These are phyloP conservation scores for Aeoliscus strigatus DNA, from an alignment of 2,797 vertebrate species.

Conservation along the genomic window DNA sequence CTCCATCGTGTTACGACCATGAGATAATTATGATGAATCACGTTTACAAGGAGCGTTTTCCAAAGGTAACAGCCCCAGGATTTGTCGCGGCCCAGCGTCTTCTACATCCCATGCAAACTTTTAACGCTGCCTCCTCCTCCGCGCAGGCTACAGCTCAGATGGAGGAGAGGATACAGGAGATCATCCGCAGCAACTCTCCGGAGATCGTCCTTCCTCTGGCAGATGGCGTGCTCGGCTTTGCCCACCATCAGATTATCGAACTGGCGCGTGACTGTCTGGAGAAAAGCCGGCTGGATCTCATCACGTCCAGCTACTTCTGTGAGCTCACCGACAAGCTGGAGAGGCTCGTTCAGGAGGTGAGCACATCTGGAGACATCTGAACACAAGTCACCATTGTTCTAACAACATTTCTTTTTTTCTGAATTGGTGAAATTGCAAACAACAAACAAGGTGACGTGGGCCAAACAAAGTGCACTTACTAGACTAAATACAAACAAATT, in stretches of 20 bases:
- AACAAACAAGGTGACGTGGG: no score
- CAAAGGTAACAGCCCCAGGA: constrained; percentile 84
- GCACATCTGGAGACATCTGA: constrained; percentile 17
- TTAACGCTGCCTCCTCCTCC: no score
- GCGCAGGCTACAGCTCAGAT: constrained; percentile 92
- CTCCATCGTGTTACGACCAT: constrained; percentile 92
- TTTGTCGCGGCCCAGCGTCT: no score
- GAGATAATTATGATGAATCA: constrained; percentile 99
- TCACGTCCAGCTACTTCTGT: constrained; percentile 96
- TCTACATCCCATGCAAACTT: no score
- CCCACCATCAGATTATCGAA: constrained; percentile 96
- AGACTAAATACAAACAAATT: no score
- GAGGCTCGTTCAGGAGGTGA: constrained; percentile 90
- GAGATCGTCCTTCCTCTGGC: constrained; percentile 87
- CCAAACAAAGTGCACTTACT: no score
- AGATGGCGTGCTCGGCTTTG: constrained; percentile 93
- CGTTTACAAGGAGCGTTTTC: constrained; percentile 98
- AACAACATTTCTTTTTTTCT: no score
- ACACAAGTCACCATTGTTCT: no score
- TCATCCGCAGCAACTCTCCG: no score
- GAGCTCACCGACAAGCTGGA: constrained; percentile 97
- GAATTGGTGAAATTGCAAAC: no score
- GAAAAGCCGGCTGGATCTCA: constrained; percentile 89
- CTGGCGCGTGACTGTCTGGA: constrained; percentile 93
- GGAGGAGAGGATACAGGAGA: no score